Conservation (phyloP, 2,888 invertebrate genomes). For the Calliopum simillimum region DNA sequence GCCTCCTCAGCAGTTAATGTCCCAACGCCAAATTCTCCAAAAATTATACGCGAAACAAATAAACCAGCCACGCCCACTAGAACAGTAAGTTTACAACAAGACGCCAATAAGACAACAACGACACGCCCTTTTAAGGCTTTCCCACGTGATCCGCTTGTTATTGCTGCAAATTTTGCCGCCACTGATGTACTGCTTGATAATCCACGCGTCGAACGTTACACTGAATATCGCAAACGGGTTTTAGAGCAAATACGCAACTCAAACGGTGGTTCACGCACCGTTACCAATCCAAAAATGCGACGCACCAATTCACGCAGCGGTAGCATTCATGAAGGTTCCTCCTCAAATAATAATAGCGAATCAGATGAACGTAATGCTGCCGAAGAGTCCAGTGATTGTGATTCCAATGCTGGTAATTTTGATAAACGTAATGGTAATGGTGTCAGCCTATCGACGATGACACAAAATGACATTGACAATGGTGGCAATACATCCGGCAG, state of each 20-base stretch:
- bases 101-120: conserved; percentile 61
- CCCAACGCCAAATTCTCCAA: conserved; percentile 44
- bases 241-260: conserved; percentile 75
- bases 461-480: neutral
- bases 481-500: conserved; percentile 43
- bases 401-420: conserved; percentile 59
- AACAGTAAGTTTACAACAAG: conserved; percentile 41
- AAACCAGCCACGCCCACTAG: conserved; percentile 31
- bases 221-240: conserved; percentile 75
- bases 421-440: conserved; percentile 45
- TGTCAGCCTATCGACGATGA: neutral
- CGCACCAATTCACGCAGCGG: conserved; percentile 66
- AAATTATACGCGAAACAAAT: too few species aligned
- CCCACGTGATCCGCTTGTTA: conserved; percentile 75
- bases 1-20: conserved; percentile 43
- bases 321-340: conserved; percentile 58
- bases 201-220: conserved; percentile 76
- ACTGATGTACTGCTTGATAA: conserved; percentile 69
- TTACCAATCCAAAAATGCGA: conserved; percentile 80
- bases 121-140: conserved; percentile 78
- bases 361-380: conserved; percentile 62
- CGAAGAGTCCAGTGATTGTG: conserved; percentile 63
- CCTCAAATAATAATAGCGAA: conserved; percentile 60
- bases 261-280: conserved; percentile 71
- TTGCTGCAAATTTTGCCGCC: conserved; percentile 72